Evolutionary conservation across 2,888 invertebrate species (phyloP), one percentile per base, ranked within the genome.

Genomic region (Amblyjoppa proteus): DNA sequence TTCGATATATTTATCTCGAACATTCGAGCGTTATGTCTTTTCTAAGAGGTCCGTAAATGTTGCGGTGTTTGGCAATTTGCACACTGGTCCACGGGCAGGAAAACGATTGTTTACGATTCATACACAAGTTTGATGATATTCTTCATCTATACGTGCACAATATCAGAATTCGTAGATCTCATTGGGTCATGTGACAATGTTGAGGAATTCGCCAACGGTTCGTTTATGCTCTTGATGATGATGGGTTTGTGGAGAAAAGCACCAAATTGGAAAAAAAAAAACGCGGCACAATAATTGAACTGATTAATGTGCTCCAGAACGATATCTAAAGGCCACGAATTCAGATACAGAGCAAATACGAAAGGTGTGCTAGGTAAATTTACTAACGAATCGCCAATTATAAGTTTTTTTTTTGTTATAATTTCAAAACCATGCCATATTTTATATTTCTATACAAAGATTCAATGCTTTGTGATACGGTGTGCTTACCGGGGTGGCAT

Each of bases 181-280:
- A 34, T 87, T 2, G 20, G 68, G 73, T 71, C 61, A 3, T 82
- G 81, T 1, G 77, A 81, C 1, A 84, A 73, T 20, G 28, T 81
- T 1, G 84, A 87, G 3, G 87, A 88, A 0, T 84, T 90, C 34
- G 84, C 86, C 0, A 88, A 88, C 16, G 88, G 85, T 56, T 68
- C 87, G 0, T 89, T 87, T 56, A 49, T 90, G 16, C 49, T 88
- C 2, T 49, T 90, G 2, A 69, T 87, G 5, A 76, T 88, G 66
- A 9, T 88, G 0, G 41, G 81, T 6, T 70, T 70, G 3, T 83
- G 80, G 25, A 85, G 71, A 7, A 91, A 91, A 74, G 77, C 88
- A 64, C n/a, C 68, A 0, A 88, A 58, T 64, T 90, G n/a, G 58
- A 88, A 20, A 5, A 73, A 20, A 5, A 73, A 3, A 82, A 81